A percentile compares a stretch with the other conserved stretches of the same genome.
Evolutionary conservation across 2,797 vertebrate species (phyloP).

Genomic region (Glyptemys insculpta): DNA sequence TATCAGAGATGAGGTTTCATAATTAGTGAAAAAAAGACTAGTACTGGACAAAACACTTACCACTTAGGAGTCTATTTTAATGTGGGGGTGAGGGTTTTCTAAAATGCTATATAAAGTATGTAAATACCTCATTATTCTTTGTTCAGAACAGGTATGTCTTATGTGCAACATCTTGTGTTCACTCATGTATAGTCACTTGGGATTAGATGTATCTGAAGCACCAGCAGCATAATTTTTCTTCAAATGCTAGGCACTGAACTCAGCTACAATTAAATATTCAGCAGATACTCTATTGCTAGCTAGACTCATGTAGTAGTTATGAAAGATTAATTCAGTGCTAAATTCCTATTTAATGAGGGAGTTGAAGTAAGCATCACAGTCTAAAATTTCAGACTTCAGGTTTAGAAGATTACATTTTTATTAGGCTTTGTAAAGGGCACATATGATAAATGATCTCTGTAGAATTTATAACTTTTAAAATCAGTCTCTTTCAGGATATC

Average conservation of each 20-base stretch:
- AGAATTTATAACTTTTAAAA: not conserved
- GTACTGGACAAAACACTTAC: not conserved
- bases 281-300: conserved; percentile 21
- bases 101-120: not conserved
- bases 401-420: conserved; percentile 31
- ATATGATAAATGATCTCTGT: not conserved
- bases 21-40: not conserved
- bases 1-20: not conserved
- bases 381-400: conserved; percentile 38
- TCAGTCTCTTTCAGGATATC: not conserved
- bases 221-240: conserved; percentile 19
- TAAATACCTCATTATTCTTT: not conserved
- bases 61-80: conserved; percentile 14
- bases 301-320: conserved; percentile 20
- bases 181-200: not conserved
- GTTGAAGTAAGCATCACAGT: conserved; percentile 17
- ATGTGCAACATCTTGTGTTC: not conserved
- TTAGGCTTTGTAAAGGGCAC: not conserved
- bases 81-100: accelerated
- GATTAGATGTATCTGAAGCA: conserved; percentile 9
- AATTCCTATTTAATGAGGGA: conserved; percentile 40
- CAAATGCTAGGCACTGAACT: conserved; percentile 21
- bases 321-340: conserved; percentile 64
- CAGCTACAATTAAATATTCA: conserved; percentile 57
- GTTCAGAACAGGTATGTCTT: not conserved